phyloP scores from a whole-genome alignment of 2,113 vertebrate species.

The Neoarius graeffei region DNA sequence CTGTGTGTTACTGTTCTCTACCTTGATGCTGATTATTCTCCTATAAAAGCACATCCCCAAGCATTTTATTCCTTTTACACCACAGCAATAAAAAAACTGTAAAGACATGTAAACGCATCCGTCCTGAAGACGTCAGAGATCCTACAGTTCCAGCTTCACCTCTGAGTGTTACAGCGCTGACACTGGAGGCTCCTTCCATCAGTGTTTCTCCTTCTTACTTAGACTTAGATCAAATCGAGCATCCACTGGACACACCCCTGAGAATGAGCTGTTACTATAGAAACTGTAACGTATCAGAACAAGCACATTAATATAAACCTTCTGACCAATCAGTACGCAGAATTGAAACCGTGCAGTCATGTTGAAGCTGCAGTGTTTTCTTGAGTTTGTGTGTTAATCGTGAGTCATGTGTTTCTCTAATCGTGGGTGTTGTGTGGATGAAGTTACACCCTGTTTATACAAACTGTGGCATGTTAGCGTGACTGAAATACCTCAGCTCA shows the following conservation, averaged over 20 bases:
- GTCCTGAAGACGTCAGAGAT: background rate
- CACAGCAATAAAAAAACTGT: background rate
- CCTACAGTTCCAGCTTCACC: background rate
- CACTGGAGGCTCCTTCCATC: background rate
- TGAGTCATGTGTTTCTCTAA: background rate
- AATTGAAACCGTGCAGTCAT: background rate
- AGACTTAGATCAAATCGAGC: no score
- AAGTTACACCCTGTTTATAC: constrained; percentile 7
- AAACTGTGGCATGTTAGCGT: background rate
- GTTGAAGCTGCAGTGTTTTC: background rate
- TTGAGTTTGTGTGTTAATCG: background rate
- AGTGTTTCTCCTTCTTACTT: background rate
- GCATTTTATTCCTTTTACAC: background rate
- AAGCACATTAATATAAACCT: background rate
- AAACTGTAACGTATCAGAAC: background rate
- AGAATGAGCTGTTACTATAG: background rate
- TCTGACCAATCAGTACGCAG: background rate
- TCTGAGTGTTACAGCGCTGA: background rate
- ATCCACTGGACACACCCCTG: no score
- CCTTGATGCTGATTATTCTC: background rate
- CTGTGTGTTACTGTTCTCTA: background rate
- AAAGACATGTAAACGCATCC: background rate
- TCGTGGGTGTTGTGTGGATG: background rate
- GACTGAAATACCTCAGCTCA: background rate
- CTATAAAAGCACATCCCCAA: background rate